Base-by-base conservation (phyloP, 2,113 vertebrate genomes). In the Hemiscyllium ocellatum region DNA sequence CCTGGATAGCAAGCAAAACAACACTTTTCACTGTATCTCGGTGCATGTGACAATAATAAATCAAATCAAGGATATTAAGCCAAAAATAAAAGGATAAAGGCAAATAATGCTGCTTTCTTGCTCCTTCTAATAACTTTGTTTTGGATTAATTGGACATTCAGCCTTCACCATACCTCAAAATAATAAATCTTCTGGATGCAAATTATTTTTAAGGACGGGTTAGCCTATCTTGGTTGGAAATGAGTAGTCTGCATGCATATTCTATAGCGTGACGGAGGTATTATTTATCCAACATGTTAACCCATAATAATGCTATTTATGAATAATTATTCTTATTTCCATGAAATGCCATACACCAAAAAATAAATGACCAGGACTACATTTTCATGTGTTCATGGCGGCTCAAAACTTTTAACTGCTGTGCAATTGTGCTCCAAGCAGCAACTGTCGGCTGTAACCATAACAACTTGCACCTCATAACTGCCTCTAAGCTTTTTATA, bases 401-500 rank as follows among this genome's bases (percentile, higher is more conserved):
- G 29, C 66, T 93, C 89, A 68, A 68, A 29, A 91, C 15, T 93
- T 93, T 66, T 19, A 22, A 93, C 89, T 66, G 61, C 61, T 66
- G 19, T 37, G 17, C 89, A 66, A 42, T 93, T 93, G 61, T 19
- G 10, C 8, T 93, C 5, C 33, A 66, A 2, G 89, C 89, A 66
- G 61, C 65, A 65, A 91, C 87, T 61, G 26, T 33, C 87, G 65
- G 33, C 52, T 91, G 87, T 91, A 93, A 93, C 89, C 89, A 93
- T 93, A 93, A 68, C 89, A 93, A 93, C 89, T 20, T 66, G 89
- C 89, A 66, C 89, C 17, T 93, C 19, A 61, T 93, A 66, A n/a
- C 61, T 66, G 61, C 89, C n/a, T 20, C 61, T 37, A 65, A 20
- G 89, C 61, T 66, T 33, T 68, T 65, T 93, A n/a, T 93, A 66